phyloP scores from a whole-genome alignment of 2,888 invertebrate species.

The Marasmarcha lunaedactyla region DNA sequence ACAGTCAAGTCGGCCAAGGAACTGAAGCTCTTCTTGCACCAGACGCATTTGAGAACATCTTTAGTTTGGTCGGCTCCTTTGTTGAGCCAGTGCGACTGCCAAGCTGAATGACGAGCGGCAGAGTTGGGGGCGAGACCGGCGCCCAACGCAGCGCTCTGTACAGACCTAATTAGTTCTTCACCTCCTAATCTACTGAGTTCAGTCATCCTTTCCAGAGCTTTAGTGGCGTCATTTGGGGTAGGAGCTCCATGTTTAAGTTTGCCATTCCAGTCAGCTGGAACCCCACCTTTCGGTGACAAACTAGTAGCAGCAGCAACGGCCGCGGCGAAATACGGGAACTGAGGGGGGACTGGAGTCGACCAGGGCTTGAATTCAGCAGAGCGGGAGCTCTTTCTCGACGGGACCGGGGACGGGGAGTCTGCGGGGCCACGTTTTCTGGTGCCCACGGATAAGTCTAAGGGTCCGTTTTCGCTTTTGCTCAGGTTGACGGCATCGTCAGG shows the following conservation, averaged over 20 bases:
- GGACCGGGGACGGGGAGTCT: conserved; percentile 72
- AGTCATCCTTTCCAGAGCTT: conserved; percentile 92
- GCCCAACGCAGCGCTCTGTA: conserved; percentile 64
- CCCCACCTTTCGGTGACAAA: conserved; percentile 78
- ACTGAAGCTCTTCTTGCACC: conserved; percentile 97
- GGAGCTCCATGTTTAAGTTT: conserved; percentile 77
- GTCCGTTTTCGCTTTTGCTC: conserved; percentile 78
- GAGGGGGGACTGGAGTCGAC: conserved; percentile 83
- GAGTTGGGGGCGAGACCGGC: conserved; percentile 64
- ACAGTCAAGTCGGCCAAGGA: conserved; percentile 94
- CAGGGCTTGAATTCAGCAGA: conserved; percentile 79
- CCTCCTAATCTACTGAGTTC: conserved; percentile 88
- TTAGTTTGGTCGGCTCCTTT: conserved; percentile 95
- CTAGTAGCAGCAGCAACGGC: conserved; percentile 82
- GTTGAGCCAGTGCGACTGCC: conserved; percentile 98
- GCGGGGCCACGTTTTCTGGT: conserved; percentile 79
- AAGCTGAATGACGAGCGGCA: conserved; percentile 86
- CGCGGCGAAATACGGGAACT: conserved; percentile 84
- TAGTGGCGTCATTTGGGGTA: conserved; percentile 84
- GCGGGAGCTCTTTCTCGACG: conserved; percentile 75
- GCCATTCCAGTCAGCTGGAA: conserved; percentile 80
- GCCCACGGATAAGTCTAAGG: conserved; percentile 84
- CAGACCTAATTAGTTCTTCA: conserved; percentile 78
- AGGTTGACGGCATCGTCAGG: conserved; percentile 79
- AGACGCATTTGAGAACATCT: conserved; percentile 96